Base-by-base conservation (phyloP, 2,888 invertebrate genomes). In the Torymus aiolomorphi region DNA sequence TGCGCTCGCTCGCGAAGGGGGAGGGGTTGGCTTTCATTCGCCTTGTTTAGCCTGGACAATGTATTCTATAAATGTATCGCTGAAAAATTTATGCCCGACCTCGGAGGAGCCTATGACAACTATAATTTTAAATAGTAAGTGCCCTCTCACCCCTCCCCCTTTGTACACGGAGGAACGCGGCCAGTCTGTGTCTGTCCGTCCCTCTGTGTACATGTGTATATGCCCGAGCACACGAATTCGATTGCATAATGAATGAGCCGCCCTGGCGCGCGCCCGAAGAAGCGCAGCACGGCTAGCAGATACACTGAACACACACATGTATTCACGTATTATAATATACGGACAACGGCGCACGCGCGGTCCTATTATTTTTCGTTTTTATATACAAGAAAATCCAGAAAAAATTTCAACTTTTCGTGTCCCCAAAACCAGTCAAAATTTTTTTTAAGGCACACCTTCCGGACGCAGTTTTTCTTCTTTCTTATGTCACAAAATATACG, bases 51-150 rank as follows among this genome's bases (percentile, higher is more conserved):
- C 61, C 20, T 70, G 69, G 31, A 80, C 80, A 80, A 74, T 77
- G 74, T 78, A 77, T 80, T 80, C 77, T 67, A 71, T 75, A 81
- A 78, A 72, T 78, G 77, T 71, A 18, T 42, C 51, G 31, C 49
- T 81, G 20, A 81, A 81, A 81, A 76, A 81, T 81, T 54, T 31
- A 81, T 72, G 13, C 13, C 20, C 69, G 81, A 59, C 78, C 81
- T 81, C 81, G 75, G 31, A 63, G 11, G 61, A 63, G 75, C 62
- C 71, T 72, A 76, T 72, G 81, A 78, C 76, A 76, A 76, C 67
- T 81, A 76, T 81, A 76, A 78, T 78, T 81, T 81, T 66, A 81
- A 81, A 78, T 63, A 76, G 76, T 56, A n/a, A 74, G 5, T 31
- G 8, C n/a, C 20, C 10, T n/a, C 20, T 12, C 51, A 3, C 20